Evolutionary conservation across 2,113 vertebrate species (phyloP).

Genomic region (Coracopsis vasa): DNA sequence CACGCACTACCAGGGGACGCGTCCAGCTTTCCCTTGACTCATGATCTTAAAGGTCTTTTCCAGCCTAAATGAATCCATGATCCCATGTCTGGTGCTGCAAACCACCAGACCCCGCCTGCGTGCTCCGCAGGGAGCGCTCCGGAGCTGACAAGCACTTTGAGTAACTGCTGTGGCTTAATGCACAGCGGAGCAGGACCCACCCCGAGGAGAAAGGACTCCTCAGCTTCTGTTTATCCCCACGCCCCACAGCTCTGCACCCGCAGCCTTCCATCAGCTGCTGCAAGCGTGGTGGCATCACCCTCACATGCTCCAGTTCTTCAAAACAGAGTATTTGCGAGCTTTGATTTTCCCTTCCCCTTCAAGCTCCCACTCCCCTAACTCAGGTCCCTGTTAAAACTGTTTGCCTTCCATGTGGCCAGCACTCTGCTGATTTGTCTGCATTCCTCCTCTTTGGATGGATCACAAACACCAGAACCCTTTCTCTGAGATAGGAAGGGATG

Average conservation of each 20-base stretch:
- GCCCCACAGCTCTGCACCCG: neutral
- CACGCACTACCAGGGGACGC: neutral
- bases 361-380: neutral
- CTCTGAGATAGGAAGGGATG: neutral
- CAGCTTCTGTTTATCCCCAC: neutral
- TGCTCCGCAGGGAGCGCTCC: neutral
- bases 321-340: neutral
- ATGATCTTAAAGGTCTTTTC: neutral
- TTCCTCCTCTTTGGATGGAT: neutral
- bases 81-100: neutral
- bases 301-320: rapidly evolving
- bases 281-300: neutral
- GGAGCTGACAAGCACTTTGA: rapidly evolving
- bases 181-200: neutral
- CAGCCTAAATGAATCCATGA: neutral
- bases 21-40: constrained; percentile 35
- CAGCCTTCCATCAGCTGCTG: neutral
- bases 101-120: neutral
- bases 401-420: neutral
- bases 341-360: neutral
- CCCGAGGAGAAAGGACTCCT: neutral
- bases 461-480: neutral
- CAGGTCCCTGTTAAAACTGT: neutral
- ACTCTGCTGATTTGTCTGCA: neutral
- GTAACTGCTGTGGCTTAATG: neutral